Evolutionary conservation across 53 echinoderm and acorn worm species (phyloP).

Genomic region (Actinopyga echinites): DNA sequence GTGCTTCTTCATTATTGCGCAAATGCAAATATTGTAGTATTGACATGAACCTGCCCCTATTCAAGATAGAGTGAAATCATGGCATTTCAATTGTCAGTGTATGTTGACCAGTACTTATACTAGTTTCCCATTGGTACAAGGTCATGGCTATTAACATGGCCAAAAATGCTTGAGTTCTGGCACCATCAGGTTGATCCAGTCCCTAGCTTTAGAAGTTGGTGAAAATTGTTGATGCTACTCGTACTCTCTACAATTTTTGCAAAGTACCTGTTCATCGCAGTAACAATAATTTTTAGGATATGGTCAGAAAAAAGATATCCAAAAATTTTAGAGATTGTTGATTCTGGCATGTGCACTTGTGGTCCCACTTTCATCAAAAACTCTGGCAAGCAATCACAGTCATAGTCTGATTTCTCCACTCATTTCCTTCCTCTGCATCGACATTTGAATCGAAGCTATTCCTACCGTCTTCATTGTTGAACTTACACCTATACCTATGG

Average conservation of each 20-base stretch:
- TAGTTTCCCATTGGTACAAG: neutral
- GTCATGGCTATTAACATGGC: neutral
- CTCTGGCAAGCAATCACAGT: neutral
- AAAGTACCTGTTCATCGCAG: neutral
- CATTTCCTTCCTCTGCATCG: neutral
- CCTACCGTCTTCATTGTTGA: neutral
- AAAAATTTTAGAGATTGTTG: slow-evolving; percentile 20
- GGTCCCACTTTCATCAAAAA: neutral
- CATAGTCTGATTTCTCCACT: neutral
- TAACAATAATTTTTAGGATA: neutral
- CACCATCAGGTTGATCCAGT: neutral
- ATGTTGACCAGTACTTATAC: neutral
- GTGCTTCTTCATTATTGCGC: neutral
- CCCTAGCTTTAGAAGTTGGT: neutral
- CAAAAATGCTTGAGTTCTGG: neutral
- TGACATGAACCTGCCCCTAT: neutral
- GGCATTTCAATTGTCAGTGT: neutral
- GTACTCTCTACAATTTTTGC: neutral
- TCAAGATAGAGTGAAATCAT: neutral
- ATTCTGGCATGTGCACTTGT: neutral
- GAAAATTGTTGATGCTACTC: neutral
- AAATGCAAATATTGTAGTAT: neutral
- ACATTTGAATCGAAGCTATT: neutral
- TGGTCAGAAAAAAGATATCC: neutral
- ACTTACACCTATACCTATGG: neutral